Evolutionary conservation across 1,140 invertebrate genomes (phyloP).

Genomic region (Anoplophora glabripennis): DNA sequence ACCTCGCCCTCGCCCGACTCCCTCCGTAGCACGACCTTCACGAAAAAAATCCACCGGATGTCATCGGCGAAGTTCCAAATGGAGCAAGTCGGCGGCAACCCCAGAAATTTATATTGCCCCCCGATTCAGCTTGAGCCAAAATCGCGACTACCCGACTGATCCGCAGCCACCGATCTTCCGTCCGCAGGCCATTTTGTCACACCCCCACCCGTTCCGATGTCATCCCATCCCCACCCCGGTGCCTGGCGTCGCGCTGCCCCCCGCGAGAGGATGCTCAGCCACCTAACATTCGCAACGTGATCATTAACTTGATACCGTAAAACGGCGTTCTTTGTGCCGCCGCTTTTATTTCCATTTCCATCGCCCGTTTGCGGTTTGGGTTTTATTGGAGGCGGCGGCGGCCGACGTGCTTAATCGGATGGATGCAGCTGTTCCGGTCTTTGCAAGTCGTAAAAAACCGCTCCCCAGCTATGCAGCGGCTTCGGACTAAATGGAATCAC

Average conservation of each 20-base stretch:
- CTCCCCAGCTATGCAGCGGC: too few relatives aligned
- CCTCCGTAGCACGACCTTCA: neutral
- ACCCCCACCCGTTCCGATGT: slow-evolving; percentile 43
- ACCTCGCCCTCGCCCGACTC: neutral
- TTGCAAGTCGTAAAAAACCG: too few relatives aligned
- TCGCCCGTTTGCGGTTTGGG: too few relatives aligned
- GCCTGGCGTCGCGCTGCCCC: slow-evolving; percentile 14
- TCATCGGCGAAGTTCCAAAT: slow-evolving; percentile 11
- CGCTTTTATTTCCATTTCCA: neutral
- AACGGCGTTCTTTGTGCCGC: slow-evolving; percentile 4
- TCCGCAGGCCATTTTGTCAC: slow-evolving; percentile 51
- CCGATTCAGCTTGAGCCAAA: slow-evolving; percentile 13
- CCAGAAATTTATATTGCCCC: neutral
- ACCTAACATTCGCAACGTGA: slow-evolving; percentile 7
- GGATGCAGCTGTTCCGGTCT: too few relatives aligned
- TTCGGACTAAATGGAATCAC: too few relatives aligned
- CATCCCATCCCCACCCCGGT: slow-evolving; percentile 36
- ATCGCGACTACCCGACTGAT: slow-evolving; percentile 45
- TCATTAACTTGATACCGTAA: slow-evolving; percentile 9
- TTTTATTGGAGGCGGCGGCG: too few relatives aligned
- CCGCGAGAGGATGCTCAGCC: too few relatives aligned
- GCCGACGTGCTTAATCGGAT: too few relatives aligned
- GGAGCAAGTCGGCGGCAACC: too few relatives aligned
- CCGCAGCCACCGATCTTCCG: slow-evolving; percentile 40
- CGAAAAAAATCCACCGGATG: neutral